A percentile compares a stretch with the other conserved stretches of the same genome.
phyloP scores from a whole-genome alignment of 2,797 vertebrate species.

The Fundulus diaphanus region DNA sequence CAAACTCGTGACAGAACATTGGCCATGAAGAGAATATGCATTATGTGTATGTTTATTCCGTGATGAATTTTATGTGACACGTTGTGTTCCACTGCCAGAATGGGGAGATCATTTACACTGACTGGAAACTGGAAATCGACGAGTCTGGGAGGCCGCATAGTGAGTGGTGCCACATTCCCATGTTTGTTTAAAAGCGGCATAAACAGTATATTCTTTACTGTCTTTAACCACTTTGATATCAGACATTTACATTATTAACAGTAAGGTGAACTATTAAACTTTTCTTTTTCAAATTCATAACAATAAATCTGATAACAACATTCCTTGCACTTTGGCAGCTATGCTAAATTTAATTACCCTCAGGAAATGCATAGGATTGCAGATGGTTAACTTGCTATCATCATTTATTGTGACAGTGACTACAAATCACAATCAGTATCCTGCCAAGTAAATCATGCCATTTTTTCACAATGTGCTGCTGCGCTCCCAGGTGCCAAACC shows the following conservation, averaged over 20 bases:
- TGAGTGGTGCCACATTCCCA: constrained; percentile 70
- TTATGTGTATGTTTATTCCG: constrained; percentile 1
- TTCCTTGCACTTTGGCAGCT: constrained; percentile 10
- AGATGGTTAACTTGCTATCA: neutral
- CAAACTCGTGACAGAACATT: neutral
- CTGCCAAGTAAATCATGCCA: constrained; percentile 13
- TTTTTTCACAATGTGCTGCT: constrained; percentile 11
- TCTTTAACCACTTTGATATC: neutral
- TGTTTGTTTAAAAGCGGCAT: constrained; percentile 1
- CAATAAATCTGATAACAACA: constrained; percentile 9
- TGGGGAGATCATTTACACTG: constrained; percentile 89
- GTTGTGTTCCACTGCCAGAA: constrained; percentile 78
- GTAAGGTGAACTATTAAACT: constrained; percentile 18
- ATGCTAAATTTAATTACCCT: constrained; percentile 12
- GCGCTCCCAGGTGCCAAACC: constrained; percentile 83
- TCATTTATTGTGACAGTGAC: neutral
- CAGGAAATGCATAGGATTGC: constrained; percentile 7
- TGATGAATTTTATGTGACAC: constrained; percentile 1
- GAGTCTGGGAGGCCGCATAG: constrained; percentile 79
- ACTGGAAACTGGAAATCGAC: constrained; percentile 89
- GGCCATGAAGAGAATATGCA: neutral
- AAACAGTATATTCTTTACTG: neutral
- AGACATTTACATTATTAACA: neutral
- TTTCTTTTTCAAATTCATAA: neutral
- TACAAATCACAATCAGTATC: neutral